A percentile compares a stretch with the other conserved stretches of the same genome.
Evolutionary conservation across 2,113 vertebrate species (phyloP).

Genomic region (Sialia sialis): DNA sequence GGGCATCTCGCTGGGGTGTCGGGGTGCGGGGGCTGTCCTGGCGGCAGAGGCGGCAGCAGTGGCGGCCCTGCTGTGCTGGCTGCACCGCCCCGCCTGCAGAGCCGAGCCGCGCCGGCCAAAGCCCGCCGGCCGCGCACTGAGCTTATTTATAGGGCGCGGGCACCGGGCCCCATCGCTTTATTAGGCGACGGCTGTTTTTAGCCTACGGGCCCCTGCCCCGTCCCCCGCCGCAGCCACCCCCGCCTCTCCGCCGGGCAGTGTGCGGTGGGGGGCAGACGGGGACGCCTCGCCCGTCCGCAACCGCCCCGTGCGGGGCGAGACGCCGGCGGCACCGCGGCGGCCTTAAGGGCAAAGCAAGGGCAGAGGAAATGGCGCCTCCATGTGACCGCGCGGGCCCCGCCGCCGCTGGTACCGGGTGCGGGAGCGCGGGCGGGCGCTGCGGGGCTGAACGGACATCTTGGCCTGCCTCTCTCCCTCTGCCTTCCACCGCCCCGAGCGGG

Average conservation of each 20-base stretch:
- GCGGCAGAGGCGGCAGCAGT: background rate
- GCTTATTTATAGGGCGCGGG: slow-evolving; percentile 80
- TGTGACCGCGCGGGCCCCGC: background rate
- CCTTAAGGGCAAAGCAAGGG: slow-evolving; percentile 40
- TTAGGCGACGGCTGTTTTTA: slow-evolving; percentile 75
- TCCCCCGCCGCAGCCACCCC: background rate
- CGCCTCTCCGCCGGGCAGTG: background rate
- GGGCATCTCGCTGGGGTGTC: slow-evolving; percentile 78
- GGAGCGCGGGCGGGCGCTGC: background rate
- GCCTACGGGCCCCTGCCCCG: background rate
- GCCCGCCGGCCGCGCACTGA: slow-evolving; percentile 71
- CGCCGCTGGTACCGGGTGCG: background rate
- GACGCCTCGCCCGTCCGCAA: background rate
- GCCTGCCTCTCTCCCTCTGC: too few relatives aligned
- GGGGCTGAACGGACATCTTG: background rate
- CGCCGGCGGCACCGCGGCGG: background rate
- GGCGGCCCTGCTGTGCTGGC: background rate
- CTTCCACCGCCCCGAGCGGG: background rate
- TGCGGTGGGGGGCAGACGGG: background rate
- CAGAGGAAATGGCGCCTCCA: slow-evolving; percentile 25
- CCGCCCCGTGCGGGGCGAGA: background rate
- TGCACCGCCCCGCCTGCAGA: background rate
- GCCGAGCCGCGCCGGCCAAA: slow-evolving; percentile 63
- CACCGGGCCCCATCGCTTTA: slow-evolving; percentile 79
- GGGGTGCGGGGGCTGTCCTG: background rate